Conservation (phyloP, 2,888 invertebrate genomes). For the Meiosimyza decipiens region DNA sequence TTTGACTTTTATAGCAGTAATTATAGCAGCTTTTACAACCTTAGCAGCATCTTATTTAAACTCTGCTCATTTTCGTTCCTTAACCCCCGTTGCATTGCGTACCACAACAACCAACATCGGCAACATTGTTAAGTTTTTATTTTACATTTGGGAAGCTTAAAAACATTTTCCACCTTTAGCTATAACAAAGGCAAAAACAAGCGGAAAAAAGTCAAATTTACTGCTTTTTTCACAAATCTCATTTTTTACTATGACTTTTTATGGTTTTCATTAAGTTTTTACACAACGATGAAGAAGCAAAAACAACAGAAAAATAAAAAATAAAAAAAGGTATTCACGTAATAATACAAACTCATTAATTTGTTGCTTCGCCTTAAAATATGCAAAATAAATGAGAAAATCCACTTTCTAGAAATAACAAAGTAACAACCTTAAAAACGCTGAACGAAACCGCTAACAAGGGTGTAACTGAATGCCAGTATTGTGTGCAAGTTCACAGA, state of each 20-base stretch:
- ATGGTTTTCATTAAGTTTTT: slow-evolving; percentile 40
- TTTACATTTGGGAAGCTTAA: slow-evolving; percentile 17
- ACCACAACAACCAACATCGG: not conserved
- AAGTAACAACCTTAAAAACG: too few species aligned
- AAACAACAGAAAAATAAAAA: too few species aligned
- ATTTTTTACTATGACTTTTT: slow-evolving; percentile 32
- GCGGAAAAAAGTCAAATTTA: not conserved
- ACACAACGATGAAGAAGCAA: slow-evolving; percentile 10
- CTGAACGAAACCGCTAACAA: not conserved
- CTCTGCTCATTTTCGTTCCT: too few species aligned
- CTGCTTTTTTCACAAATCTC: too few species aligned
- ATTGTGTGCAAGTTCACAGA: not conserved
- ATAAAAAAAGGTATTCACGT: too few species aligned
- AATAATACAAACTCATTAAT: slow-evolving; percentile 49
- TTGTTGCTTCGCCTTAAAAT: slow-evolving; percentile 49
- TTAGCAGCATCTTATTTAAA: not conserved
- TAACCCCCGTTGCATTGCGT: too few species aligned
- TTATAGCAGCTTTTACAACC: slow-evolving; percentile 21
- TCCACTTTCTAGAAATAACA: slow-evolving; percentile 42
- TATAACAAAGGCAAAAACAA: not conserved
- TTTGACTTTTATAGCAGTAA: slow-evolving; percentile 22
- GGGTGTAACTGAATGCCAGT: not conserved
- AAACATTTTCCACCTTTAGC: slow-evolving; percentile 1
- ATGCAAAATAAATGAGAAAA: slow-evolving; percentile 51
- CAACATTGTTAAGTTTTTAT: slow-evolving; percentile 7